Conservation (phyloP, 2,888 invertebrate species). For the Agonopterix alstromeriana region DNA sequence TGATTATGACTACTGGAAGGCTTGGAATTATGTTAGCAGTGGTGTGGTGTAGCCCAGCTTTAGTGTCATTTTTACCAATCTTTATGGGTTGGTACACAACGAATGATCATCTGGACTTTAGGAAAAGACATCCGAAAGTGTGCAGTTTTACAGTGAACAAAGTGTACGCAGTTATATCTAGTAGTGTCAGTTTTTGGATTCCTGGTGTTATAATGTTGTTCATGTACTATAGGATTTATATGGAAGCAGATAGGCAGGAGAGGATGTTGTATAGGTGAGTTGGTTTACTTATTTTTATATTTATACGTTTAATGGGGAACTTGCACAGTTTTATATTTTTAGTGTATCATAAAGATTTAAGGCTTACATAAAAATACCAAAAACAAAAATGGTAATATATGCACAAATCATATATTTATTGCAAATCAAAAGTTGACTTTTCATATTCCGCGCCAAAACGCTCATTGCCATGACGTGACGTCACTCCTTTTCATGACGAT, state of each 20-base stretch:
- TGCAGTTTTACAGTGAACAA: constrained; percentile 92
- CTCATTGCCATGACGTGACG: too few relatives aligned
- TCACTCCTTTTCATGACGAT: too few relatives aligned
- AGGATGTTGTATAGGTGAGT: constrained; percentile 88
- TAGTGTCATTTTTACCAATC: constrained; percentile 96
- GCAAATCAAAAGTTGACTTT: too few relatives aligned
- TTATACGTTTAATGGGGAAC: too few relatives aligned
- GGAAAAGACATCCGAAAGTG: constrained; percentile 81
- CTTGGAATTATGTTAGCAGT: constrained; percentile 89
- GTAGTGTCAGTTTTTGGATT: constrained; percentile 95
- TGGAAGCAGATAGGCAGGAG: constrained; percentile 90
- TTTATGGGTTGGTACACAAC: constrained; percentile 98
- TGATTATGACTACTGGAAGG: constrained; percentile 92
- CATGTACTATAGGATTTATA: constrained; percentile 93
- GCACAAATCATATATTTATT: too few relatives aligned
- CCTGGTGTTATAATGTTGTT: constrained; percentile 95
- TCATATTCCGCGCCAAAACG: too few relatives aligned
- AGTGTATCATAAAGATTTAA: too few relatives aligned
- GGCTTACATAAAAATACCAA: too few relatives aligned
- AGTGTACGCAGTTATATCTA: constrained; percentile 91
- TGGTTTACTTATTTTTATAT: neutral
- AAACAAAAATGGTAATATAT: too few relatives aligned
- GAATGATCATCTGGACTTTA: constrained; percentile 82
- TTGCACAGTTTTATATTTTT: too few relatives aligned
- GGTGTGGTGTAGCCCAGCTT: constrained; percentile 94